Percentiles rank a stretch among this genome's conserved stretches.
Evolutionary conservation across 2,797 vertebrate species (phyloP).

Genomic region (Phoeniculus purpureus): DNA sequence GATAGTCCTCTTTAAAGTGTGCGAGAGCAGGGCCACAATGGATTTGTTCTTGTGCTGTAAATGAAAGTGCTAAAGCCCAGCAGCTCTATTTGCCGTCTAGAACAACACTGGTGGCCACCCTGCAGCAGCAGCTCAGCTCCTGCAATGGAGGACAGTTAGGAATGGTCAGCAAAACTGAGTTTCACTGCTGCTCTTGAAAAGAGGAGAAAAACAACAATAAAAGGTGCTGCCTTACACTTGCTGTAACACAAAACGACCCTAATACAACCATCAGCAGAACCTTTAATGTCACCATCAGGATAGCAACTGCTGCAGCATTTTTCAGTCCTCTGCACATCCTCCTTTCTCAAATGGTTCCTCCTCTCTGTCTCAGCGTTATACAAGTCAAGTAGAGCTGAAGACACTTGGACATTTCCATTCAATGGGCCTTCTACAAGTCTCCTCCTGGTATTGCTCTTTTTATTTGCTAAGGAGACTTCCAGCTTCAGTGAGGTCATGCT

Average conservation of each 20-base stretch:
- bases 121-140: not conserved
- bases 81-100: not conserved
- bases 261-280: not conserved
- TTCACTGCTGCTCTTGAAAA: not conserved
- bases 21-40: slow-evolving; percentile 1
- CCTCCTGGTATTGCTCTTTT: not conserved
- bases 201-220: not conserved
- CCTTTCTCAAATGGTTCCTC: not conserved
- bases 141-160: not conserved
- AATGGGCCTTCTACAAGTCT: not conserved
- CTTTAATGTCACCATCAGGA: not conserved
- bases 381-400: not conserved
- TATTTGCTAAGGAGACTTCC: not conserved
- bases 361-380: not conserved
- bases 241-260: not conserved
- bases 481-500: not conserved
- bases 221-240: not conserved
- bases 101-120: not conserved
- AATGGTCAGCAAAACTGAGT: not conserved
- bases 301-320: not conserved
- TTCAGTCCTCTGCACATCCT: not conserved
- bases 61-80: not conserved
- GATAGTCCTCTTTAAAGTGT: slow-evolving; percentile 9
- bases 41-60: slow-evolving; percentile 49
- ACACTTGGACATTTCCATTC: slow-evolving; percentile 14